Percentiles rank a stretch among this genome's conserved stretches.
phyloP scores from a whole-genome alignment of 37 sponge, comb jelly and placozoan species.

The Corticium candelabrum region DNA sequence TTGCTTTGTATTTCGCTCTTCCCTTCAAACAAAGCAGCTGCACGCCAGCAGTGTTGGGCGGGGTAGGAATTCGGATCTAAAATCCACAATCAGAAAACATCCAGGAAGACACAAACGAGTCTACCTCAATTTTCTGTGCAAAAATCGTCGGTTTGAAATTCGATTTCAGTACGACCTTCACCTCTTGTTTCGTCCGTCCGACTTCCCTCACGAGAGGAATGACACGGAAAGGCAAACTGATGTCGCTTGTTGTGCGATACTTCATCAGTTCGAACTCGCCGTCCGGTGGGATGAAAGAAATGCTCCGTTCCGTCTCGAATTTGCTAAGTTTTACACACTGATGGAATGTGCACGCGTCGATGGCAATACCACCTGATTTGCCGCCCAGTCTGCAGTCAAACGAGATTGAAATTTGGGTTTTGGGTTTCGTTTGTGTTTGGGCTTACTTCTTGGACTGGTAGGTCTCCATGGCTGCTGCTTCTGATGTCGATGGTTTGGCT shows the following conservation, averaged over 20 bases:
- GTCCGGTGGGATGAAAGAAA: conserved; percentile 96
- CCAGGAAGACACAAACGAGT: too few relatives aligned
- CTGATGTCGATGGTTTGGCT: conserved; percentile 71
- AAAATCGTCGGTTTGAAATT: conserved; percentile 55
- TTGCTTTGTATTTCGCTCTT: conserved; percentile 73
- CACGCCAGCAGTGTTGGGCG: conserved; percentile 80
- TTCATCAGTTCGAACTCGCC: conserved; percentile 96
- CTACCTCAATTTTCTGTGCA: conserved; percentile 88
- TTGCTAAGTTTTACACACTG: conserved; percentile 96
- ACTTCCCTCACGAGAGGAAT: conserved; percentile 83
- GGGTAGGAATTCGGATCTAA: conserved; percentile 71
- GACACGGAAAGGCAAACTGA: conserved; percentile 80
- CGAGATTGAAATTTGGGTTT: too few relatives aligned
- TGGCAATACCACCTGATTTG: conserved; percentile 50
- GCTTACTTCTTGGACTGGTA: not conserved
- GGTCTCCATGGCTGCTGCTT: conserved; percentile 19
- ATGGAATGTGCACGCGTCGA: conserved; percentile 95
- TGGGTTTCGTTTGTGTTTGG: not conserved
- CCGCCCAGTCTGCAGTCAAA: conserved; percentile 21
- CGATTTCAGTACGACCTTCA: conserved; percentile 80
- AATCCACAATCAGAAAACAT: not conserved
- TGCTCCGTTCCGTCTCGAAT: conserved; percentile 91
- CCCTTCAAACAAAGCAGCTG: conserved; percentile 55
- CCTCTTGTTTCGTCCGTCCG: conserved; percentile 81
- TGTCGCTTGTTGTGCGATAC: conserved; percentile 94